Percentiles rank a stretch among this genome's conserved stretches.
These are phyloP conservation scores for Macrostomum cliftonense DNA, from an alignment of 2,888 invertebrate genomes.

Conservation along the genomic window DNA sequence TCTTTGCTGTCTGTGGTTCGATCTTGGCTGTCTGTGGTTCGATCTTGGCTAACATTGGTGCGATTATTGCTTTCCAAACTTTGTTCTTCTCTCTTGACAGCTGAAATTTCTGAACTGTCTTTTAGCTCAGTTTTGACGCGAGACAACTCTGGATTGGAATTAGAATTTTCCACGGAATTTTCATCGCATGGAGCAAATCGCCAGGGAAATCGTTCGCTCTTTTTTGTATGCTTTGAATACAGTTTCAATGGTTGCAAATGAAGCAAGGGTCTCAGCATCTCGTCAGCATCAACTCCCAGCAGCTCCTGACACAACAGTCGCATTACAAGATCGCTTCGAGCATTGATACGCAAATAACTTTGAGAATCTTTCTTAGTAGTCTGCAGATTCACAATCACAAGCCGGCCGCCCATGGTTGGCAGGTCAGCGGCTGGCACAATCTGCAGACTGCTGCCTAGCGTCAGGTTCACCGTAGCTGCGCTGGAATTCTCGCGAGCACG, in stretches of 20 bases:
- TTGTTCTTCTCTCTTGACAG: too few relatives aligned
- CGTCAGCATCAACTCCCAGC: slow-evolving; percentile 1
- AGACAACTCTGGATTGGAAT: too few relatives aligned
- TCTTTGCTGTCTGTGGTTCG: too few relatives aligned
- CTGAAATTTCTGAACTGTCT: too few relatives aligned
- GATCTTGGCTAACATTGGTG: too few relatives aligned
- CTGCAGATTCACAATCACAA: slow-evolving; percentile 85
- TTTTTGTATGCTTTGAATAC: background rate
- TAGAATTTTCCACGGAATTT: background rate
- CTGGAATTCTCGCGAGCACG: slow-evolving; percentile 41
- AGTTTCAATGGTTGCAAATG: background rate
- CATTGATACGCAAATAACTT: slow-evolving; percentile 66
- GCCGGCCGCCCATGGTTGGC: slow-evolving; percentile 64
- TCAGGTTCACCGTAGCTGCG: slow-evolving; percentile 73
- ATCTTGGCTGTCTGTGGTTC: too few relatives aligned
- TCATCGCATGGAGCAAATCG: background rate
- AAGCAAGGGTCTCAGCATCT: background rate
- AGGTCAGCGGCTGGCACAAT: slow-evolving; percentile 87
- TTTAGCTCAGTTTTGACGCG: too few relatives aligned
- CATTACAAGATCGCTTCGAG: slow-evolving; percentile 64
- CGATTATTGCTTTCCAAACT: too few relatives aligned
- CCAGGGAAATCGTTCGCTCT: slow-evolving; percentile 5
- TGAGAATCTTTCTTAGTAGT: slow-evolving; percentile 90
- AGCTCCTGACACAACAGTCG: slow-evolving; percentile 16
- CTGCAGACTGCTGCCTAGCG: slow-evolving; percentile 88